These are phyloP conservation scores for Nomada lathburiana DNA, from an alignment of 2,888 invertebrate genomes.

Conservation along the genomic window DNA sequence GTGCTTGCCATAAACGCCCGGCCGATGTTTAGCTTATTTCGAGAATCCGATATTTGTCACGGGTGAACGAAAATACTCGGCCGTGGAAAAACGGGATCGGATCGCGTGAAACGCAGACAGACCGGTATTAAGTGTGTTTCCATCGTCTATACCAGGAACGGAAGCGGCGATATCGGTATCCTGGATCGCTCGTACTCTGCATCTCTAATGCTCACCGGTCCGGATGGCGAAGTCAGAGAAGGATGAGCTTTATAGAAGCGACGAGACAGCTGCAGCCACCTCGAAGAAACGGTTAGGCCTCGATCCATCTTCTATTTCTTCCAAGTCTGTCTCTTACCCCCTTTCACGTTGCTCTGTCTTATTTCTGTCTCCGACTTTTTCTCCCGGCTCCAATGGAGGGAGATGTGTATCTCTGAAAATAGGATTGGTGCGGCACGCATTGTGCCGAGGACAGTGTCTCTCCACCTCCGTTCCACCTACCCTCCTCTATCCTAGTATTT, in stretches of 20 bases:
- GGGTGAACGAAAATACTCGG: conserved; percentile 11
- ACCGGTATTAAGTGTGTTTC: conserved; percentile 14
- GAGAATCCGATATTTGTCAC: background rate
- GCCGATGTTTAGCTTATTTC: background rate
- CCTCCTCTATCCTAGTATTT: conserved; percentile 65
- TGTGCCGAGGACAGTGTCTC: conserved; percentile 71
- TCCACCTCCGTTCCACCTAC: conserved; percentile 51
- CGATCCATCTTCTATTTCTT: conserved; percentile 47
- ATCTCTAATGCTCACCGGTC: conserved; percentile 57
- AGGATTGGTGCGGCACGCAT: conserved; percentile 79
- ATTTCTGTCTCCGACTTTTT: conserved; percentile 43
- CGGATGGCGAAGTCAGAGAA: conserved; percentile 45
- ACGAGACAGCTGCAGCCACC: conserved; percentile 75
- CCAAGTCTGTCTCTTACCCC: conserved; percentile 10
- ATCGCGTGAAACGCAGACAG: background rate
- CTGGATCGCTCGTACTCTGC: conserved; percentile 42
- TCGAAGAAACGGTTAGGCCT: conserved; percentile 72
- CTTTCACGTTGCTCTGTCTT: conserved; percentile 15
- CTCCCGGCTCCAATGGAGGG: conserved; percentile 50
- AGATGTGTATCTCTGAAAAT: conserved; percentile 83
- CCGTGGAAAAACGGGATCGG: background rate
- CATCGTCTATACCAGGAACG: background rate
- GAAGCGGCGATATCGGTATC: conserved; percentile 35
- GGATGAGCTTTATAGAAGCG: conserved; percentile 65
- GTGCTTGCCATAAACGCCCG: background rate